Evolutionary conservation across 2,888 invertebrate genomes (phyloP).

Genomic region (Biston stratarius): DNA sequence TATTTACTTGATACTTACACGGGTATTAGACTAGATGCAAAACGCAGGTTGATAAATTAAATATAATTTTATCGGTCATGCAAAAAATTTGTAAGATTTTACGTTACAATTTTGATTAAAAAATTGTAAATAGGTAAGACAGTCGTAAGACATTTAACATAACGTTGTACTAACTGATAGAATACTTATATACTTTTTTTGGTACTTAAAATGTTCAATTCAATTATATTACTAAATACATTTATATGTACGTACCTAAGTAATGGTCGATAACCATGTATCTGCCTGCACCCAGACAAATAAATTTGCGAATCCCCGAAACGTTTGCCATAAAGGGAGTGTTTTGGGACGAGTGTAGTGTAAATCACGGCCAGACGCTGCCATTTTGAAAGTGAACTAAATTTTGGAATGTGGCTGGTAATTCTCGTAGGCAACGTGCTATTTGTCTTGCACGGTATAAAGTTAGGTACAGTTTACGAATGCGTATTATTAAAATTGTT

Average conservation of each 20-base stretch:
- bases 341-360: conserved; percentile 62
- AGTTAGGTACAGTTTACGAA: not conserved
- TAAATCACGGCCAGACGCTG: conserved; percentile 69
- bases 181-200: no score
- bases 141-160: no score
- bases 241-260: conserved; percentile 23
- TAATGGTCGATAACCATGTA: conserved; percentile 55
- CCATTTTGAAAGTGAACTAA: conserved; percentile 50
- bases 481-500: no score
- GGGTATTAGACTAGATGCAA: no score
- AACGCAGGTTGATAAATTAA: no score
- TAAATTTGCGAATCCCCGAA: conserved; percentile 71
- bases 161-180: no score
- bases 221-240: conserved; percentile 3
- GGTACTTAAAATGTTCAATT: no score
- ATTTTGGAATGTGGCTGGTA: conserved; percentile 11
- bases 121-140: no score
- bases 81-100: no score
- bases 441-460: not conserved
- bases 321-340: conserved; percentile 67
- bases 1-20: not conserved
- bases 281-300: conserved; percentile 65
- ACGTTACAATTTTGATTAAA: no score
- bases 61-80: no score
- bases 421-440: conserved; percentile 5